phyloP scores from a whole-genome alignment of 2,888 invertebrate species.

The Andrena fulva region DNA sequence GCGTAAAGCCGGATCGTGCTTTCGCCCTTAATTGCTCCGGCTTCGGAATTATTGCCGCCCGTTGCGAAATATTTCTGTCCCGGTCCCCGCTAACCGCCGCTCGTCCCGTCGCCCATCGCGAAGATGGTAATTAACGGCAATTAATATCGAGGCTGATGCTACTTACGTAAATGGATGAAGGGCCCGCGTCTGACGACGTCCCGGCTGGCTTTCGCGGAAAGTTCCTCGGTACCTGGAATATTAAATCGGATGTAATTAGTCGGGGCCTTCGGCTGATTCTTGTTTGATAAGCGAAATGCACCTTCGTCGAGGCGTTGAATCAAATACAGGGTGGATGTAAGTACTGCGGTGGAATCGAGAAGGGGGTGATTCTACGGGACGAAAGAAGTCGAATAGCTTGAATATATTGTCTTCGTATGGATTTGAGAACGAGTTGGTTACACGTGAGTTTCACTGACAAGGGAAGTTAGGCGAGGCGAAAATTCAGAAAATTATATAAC shows the following conservation, averaged over 20 bases:
- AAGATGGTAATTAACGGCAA: conserved; percentile 36
- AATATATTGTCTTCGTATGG: too few relatives aligned
- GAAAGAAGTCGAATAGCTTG: too few relatives aligned
- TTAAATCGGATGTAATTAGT: background rate
- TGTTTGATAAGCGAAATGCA: background rate
- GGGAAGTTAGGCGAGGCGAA: too few relatives aligned
- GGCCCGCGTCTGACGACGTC: background rate
- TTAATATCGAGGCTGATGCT: conserved; percentile 27
- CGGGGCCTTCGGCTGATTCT: background rate
- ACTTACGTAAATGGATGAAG: conserved; percentile 20
- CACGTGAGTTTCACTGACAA: too few relatives aligned
- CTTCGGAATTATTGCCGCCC: conserved; percentile 59
- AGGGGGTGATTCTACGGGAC: too few relatives aligned
- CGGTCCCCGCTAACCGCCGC: conserved; percentile 22
- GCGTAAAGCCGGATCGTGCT: conserved; percentile 60
- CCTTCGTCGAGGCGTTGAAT: background rate
- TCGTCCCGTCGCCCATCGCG: background rate
- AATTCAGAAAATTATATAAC: too few relatives aligned
- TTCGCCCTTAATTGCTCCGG: conserved; percentile 64
- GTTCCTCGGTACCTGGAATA: background rate
- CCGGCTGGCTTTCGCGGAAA: background rate
- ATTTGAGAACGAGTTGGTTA: too few relatives aligned
- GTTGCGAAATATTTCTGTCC: conserved; percentile 52
- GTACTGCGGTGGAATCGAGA: too few relatives aligned
- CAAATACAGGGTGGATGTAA: too few relatives aligned